Conservation (phyloP, 2,113 vertebrate genomes). For the Micronycteris hirsuta region DNA sequence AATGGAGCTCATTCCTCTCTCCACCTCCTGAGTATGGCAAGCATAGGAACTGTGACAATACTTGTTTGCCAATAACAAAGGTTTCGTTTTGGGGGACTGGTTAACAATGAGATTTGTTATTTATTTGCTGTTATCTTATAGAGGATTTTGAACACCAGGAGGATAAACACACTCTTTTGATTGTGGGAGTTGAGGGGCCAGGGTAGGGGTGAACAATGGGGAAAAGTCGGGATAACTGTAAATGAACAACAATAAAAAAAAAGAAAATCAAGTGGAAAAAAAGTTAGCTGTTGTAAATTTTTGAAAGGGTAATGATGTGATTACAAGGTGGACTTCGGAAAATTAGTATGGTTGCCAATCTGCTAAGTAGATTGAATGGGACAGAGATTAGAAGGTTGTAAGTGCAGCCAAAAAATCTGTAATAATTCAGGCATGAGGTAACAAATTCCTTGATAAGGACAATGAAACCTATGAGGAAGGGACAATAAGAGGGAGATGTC, state of each 20-base stretch:
- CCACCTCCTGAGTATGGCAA: neutral
- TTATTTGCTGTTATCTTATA: neutral
- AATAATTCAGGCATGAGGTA: neutral
- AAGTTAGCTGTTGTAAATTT: neutral
- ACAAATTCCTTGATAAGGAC: neutral
- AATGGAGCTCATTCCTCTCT: neutral
- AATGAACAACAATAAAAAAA: too few species aligned
- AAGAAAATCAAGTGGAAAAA: neutral
- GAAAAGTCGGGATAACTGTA: too few species aligned
- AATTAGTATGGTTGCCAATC: neutral
- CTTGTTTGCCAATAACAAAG: neutral
- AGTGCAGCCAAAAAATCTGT: neutral
- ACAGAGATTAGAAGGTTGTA: neutral
- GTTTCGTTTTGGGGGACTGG: neutral
- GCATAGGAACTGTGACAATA: neutral
- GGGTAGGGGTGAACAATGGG: too few species aligned
- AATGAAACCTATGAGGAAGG: neutral
- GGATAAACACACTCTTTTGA: neutral
- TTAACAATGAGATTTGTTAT: neutral
- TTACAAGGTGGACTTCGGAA: constrained; percentile 17
- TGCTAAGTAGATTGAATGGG: neutral
- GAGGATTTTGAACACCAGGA: neutral
- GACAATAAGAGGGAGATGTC: neutral
- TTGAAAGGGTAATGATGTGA: constrained; percentile 13
- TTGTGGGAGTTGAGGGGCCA: too few species aligned